Evolutionary conservation across 35 echinoderm and acorn worm species (phyloP).

Genomic region (Heliocidaris erythrogramma): DNA sequence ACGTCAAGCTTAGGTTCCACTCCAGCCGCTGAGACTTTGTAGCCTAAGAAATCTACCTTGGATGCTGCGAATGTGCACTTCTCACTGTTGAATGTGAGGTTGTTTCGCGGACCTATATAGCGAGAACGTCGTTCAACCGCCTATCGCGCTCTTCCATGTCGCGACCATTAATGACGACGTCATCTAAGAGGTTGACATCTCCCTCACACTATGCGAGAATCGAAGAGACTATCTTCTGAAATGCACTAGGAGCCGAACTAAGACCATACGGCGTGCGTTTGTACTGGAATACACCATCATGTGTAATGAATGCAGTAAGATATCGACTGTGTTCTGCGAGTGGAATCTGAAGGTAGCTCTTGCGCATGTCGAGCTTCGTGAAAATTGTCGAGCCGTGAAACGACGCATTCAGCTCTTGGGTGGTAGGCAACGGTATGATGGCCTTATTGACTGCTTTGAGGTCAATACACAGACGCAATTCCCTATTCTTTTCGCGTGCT

Average conservation of each 20-base stretch:
- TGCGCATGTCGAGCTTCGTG: too few relatives aligned
- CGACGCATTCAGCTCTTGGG: conserved; percentile 43
- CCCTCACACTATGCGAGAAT: neutral
- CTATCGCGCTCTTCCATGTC: conserved; percentile 18
- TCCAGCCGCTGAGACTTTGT: too few relatives aligned
- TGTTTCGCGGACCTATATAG: neutral
- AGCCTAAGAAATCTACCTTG: too few relatives aligned
- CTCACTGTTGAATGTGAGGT: conserved; percentile 52
- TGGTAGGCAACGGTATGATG: conserved; percentile 7
- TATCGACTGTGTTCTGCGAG: too few relatives aligned
- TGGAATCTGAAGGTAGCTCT: too few relatives aligned
- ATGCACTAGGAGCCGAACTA: conserved; percentile 26
- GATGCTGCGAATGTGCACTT: conserved; percentile 54
- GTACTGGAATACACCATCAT: conserved; percentile 51
- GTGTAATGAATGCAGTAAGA: conserved; percentile 48
- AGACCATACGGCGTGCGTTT: conserved; percentile 15
- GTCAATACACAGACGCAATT: conserved; percentile 41
- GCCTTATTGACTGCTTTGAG: conserved; percentile 44
- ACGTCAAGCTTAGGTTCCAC: too few relatives aligned
- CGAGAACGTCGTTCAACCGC: neutral
- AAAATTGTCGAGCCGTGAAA: too few relatives aligned
- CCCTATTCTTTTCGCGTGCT: conserved; percentile 33
- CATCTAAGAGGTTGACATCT: conserved; percentile 5
- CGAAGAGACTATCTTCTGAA: conserved; percentile 45
- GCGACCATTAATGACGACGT: conserved; percentile 15